Conservation (phyloP, 2,888 invertebrate genomes). For the Lasioglossum morio region DNA sequence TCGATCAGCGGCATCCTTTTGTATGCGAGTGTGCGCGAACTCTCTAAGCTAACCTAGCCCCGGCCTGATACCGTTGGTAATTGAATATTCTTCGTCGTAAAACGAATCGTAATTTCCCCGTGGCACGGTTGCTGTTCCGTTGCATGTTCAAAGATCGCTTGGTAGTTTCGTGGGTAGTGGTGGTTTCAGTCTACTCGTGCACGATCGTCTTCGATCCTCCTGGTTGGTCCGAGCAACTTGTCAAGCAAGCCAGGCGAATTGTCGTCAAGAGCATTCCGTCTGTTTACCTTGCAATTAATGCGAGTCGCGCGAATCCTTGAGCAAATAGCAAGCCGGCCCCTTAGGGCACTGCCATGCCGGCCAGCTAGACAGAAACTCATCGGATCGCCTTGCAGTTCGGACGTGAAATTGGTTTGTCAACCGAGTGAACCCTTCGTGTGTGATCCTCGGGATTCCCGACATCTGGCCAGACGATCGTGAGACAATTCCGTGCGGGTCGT, state of each 20-base stretch:
- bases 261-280: constrained; percentile 22
- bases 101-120: background rate
- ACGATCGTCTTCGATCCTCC: background rate
- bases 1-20: constrained; percentile 9
- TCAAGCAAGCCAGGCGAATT: constrained; percentile 35
- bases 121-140: background rate
- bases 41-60: background rate
- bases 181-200: background rate
- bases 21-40: background rate
- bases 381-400: constrained; percentile 52
- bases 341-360: background rate
- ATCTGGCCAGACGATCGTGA: constrained; percentile 62
- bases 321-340: constrained; percentile 40
- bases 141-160: background rate
- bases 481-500: constrained; percentile 68
- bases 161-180: background rate
- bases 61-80: background rate
- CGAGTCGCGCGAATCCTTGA: constrained; percentile 44
- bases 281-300: constrained; percentile 55
- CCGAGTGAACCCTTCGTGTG: constrained; percentile 52
- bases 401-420: constrained; percentile 72
- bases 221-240: constrained; percentile 28
- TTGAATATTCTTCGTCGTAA: constrained; percentile 3
- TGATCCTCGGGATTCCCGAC: constrained; percentile 40
- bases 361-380: constrained; percentile 32